These are phyloP conservation scores for Albula goreensis DNA, from an alignment of 2,113 vertebrate species.

Conservation along the genomic window DNA sequence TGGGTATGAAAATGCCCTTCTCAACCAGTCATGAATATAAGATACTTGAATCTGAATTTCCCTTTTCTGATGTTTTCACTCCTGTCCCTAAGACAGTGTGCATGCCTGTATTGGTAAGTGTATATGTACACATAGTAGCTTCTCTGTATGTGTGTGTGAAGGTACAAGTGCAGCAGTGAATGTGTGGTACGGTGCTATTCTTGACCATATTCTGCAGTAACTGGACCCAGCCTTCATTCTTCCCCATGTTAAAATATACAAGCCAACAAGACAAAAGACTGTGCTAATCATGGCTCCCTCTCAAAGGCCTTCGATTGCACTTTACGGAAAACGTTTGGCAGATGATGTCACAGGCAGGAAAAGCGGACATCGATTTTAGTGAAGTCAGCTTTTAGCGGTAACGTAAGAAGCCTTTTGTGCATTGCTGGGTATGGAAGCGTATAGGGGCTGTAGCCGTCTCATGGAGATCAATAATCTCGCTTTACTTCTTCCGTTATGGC, in stretches of 20 bases:
- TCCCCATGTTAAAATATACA: neutral
- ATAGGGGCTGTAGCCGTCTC: conserved; percentile 6
- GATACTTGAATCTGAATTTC: too few relatives aligned
- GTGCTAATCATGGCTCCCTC: conserved; percentile 14
- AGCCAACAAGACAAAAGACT: neutral
- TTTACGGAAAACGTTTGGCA: conserved; percentile 31
- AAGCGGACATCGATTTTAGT: conserved; percentile 29
- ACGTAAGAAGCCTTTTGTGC: conserved; percentile 35
- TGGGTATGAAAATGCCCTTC: too few relatives aligned
- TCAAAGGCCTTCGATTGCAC: conserved; percentile 18
- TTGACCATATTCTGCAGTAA: neutral
- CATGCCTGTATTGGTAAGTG: neutral
- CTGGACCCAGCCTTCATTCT: neutral
- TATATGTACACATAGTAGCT: neutral
- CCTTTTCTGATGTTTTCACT: too few relatives aligned
- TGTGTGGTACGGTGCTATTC: neutral
- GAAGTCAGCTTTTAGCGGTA: conserved; percentile 42
- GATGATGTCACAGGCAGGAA: conserved; percentile 37
- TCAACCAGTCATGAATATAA: too few relatives aligned
- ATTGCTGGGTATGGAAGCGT: conserved; percentile 16
- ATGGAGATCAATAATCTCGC: conserved; percentile 26
- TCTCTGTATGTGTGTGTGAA: neutral
- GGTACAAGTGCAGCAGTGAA: neutral
- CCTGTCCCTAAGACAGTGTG: neutral
- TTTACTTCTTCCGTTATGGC: conserved; percentile 25